Evolutionary conservation across 1,140 invertebrate species (phyloP).

Genomic region (Pseudomyrmex cubaensis): DNA sequence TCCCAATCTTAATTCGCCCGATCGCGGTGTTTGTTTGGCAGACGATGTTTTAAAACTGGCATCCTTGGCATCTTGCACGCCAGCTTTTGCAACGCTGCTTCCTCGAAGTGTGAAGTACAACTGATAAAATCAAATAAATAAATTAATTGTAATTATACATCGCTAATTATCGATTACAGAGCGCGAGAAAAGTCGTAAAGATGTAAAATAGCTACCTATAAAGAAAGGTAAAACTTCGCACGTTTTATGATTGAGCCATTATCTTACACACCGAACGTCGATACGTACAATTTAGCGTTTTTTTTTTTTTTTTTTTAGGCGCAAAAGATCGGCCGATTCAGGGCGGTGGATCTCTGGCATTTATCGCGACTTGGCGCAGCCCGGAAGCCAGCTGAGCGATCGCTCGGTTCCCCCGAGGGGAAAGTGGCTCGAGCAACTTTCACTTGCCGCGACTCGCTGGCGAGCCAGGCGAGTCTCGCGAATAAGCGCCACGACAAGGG

Average conservation of each 20-base stretch:
- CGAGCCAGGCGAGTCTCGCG: slow-evolving; percentile 54
- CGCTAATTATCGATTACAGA: no score
- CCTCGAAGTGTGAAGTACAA: no score
- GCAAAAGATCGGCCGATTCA: slow-evolving; percentile 42
- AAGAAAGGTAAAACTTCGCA: no score
- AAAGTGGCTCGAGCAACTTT: slow-evolving; percentile 84
- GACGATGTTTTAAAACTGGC: no score
- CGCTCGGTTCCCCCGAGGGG: slow-evolving; percentile 77
- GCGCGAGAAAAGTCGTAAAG: no score
- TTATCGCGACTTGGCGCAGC: slow-evolving; percentile 70
- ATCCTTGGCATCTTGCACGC: neutral
- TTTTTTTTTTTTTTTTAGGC: no score
- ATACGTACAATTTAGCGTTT: no score
- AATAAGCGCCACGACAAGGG: neutral
- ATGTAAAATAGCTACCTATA: no score
- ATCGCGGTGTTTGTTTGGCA: neutral
- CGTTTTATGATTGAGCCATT: neutral
- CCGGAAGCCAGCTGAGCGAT: slow-evolving; percentile 81
- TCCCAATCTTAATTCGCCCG: neutral
- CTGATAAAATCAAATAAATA: neutral
- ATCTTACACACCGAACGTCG: no score
- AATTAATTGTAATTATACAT: no score
- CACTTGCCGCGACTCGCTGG: slow-evolving; percentile 81
- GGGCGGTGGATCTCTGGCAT: slow-evolving; percentile 73
- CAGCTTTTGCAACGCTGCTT: no score